A percentile compares a stretch with the other conserved stretches of the same genome.
Evolutionary conservation across 2,888 invertebrate species (phyloP).

Genomic region (Osmoderma eremita): DNA sequence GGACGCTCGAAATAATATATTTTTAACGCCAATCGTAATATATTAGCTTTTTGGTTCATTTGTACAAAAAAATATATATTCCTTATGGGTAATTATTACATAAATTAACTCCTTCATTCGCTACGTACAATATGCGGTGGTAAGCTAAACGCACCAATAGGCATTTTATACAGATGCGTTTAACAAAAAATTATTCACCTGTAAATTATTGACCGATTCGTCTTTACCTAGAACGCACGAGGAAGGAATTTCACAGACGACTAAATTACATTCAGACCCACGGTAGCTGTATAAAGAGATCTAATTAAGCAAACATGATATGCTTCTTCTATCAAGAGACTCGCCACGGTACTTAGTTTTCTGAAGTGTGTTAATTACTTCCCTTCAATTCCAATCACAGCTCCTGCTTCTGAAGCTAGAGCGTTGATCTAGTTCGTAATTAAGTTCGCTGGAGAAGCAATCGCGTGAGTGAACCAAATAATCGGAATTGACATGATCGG

Average conservation of each 20-base stretch:
- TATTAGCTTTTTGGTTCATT: no score
- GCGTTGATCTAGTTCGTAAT: slow-evolving; percentile 15
- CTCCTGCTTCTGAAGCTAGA: slow-evolving; percentile 20
- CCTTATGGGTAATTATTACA: no score
- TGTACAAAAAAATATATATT: no score
- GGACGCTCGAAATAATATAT: no score
- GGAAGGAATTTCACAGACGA: slow-evolving; percentile 9
- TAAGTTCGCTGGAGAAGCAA: background rate
- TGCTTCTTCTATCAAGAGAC: slow-evolving; percentile 9
- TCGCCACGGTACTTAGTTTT: background rate
- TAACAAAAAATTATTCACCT: no score
- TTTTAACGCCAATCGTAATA: no score
- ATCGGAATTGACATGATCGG: background rate
- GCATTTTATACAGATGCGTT: no score
- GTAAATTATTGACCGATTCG: no score
- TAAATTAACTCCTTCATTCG: no score
- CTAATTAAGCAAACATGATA: slow-evolving; percentile 12
- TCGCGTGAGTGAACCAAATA: slow-evolving; percentile 6
- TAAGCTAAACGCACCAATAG: no score
- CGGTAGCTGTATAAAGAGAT: slow-evolving; percentile 17
- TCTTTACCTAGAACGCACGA: no score
- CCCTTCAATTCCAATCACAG: slow-evolving; percentile 22
- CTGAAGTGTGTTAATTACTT: slow-evolving; percentile 28
- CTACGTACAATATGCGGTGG: no score
- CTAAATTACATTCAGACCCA: background rate